These are phyloP conservation scores for Malaclemys terrapin DNA, from an alignment of 2,113 vertebrate genomes.

Conservation along the genomic window DNA sequence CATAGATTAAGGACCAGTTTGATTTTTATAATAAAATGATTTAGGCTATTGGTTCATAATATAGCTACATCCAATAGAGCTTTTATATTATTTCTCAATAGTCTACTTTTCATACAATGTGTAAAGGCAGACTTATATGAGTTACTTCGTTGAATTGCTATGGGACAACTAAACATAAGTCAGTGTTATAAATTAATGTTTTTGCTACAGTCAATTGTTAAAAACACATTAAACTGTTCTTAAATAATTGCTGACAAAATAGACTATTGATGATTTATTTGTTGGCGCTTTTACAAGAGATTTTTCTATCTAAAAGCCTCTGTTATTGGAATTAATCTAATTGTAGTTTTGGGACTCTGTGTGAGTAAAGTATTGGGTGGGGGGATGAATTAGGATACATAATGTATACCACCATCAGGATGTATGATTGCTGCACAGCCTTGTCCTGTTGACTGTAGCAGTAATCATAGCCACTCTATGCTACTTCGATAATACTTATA, in stretches of 20 bases:
- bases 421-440: neutral
- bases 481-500: neutral
- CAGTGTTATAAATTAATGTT: rapidly evolving
- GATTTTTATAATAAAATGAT: neutral
- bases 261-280: neutral
- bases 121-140: neutral
- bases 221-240: neutral
- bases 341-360: neutral
- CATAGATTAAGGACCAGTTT: neutral
- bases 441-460: neutral
- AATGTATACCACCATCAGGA: neutral
- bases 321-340: neutral
- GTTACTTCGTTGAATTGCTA: neutral
- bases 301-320: neutral
- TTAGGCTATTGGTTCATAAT: neutral
- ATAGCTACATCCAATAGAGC: neutral
- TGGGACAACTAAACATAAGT: rapidly evolving
- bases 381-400: neutral
- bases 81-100: neutral
- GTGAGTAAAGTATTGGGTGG: neutral
- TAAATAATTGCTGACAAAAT: neutral
- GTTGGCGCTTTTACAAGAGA: neutral
- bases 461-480: neutral
- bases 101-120: neutral
- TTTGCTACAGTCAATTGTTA: neutral